A percentile compares a stretch with the other conserved stretches of the same genome.
Conservation (phyloP, 2,797 vertebrate genomes). For the Hozukius guyotensis region DNA sequence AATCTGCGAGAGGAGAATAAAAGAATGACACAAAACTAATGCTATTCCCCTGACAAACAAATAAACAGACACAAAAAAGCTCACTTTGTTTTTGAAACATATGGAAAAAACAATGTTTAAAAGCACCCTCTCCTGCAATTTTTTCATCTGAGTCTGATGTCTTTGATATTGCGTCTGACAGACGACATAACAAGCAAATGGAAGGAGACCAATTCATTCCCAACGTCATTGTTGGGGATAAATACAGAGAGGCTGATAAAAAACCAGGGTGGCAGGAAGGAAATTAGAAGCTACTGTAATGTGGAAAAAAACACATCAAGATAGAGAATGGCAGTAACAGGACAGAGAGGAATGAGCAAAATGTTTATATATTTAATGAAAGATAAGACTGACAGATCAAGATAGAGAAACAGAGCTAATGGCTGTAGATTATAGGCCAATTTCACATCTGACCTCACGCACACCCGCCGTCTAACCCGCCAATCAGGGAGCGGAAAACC, state of each 20-base stretch:
- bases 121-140: constrained; percentile 3
- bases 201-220: constrained; percentile 4
- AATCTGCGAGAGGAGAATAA: not conserved
- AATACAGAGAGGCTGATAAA: not conserved
- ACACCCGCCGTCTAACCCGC: not conserved
- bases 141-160: constrained; percentile 10
- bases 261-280: not conserved
- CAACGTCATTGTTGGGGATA: not conserved
- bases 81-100: not conserved
- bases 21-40: not conserved
- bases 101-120: not conserved
- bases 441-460: constrained; percentile 22
- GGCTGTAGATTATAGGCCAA: constrained; percentile 13
- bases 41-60: not conserved
- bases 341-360: not conserved
- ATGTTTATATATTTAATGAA: not conserved
- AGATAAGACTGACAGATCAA: not conserved
- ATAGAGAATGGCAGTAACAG: not conserved
- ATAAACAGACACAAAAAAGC: not conserved
- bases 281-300: not conserved
- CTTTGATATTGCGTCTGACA: not conserved
- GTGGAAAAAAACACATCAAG: not conserved
- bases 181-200: constrained; percentile 12
- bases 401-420: not conserved
- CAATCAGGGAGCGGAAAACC: constrained; percentile 34